Percentiles rank a stretch among this genome's conserved stretches.
Conservation (phyloP, 2,113 vertebrate species). For the Ictalurus punctatus region DNA sequence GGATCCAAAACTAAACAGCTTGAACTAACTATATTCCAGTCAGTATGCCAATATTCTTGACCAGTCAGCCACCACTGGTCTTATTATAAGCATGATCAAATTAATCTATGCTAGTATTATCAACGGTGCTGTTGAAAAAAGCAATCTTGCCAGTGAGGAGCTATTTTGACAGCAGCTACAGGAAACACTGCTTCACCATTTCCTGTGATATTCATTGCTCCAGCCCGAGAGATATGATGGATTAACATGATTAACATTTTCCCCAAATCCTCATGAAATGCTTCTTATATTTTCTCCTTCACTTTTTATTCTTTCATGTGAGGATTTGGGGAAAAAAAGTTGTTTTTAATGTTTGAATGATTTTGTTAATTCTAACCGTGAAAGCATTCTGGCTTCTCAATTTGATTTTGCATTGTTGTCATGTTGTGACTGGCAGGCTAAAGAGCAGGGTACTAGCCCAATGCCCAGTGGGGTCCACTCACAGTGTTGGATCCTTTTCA, state of each 20-base stretch:
- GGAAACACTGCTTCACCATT: background rate
- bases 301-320: background rate
- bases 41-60: background rate
- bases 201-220: background rate
- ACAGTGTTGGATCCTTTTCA: background rate
- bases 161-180: background rate
- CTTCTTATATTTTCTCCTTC: constrained; percentile 4
- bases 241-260: background rate
- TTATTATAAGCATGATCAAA: background rate
- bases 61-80: background rate
- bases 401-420: background rate
- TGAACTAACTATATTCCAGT: background rate
- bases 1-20: background rate
- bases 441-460: background rate
- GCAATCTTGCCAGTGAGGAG: background rate
- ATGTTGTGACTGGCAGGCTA: background rate
- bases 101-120: no score
- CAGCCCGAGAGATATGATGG: background rate
- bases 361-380: no score
- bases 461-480: background rate
- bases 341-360: no score
- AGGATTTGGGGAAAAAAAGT: background rate
- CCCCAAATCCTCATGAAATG: background rate
- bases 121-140: background rate
- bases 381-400: background rate